A percentile compares a stretch with the other conserved stretches of the same genome.
phyloP scores from a whole-genome alignment of 2,113 vertebrate genomes.

The Erythrocercus mccallii region DNA sequence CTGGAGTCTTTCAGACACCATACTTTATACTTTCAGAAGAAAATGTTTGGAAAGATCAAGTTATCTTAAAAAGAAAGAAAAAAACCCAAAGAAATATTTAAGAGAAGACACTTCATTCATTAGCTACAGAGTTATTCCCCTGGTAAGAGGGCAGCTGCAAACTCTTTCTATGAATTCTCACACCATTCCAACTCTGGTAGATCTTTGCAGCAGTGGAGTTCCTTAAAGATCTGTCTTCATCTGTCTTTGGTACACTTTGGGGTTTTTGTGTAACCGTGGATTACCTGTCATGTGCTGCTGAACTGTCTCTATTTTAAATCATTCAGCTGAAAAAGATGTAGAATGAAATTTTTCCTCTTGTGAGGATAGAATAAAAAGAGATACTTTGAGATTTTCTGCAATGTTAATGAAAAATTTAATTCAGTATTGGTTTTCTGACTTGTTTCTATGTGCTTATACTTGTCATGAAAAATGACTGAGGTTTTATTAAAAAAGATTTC shows the following conservation, averaged over 20 bases:
- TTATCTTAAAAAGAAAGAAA: neutral
- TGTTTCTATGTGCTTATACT: neutral
- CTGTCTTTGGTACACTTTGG: neutral
- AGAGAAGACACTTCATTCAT: neutral
- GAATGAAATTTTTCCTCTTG: neutral
- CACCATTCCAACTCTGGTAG: neutral
- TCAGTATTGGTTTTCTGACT: slow-evolving; percentile 16
- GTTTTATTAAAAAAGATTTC: neutral
- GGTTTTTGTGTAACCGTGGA: neutral
- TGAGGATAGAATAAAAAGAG: neutral
- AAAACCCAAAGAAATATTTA: neutral
- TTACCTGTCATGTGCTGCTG: neutral
- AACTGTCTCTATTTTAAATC: neutral
- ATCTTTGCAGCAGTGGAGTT: neutral
- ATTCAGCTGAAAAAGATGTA: slow-evolving; percentile 4
- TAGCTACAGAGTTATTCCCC: neutral
- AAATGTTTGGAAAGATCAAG: neutral
- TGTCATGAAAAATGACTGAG: neutral
- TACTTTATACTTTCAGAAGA: neutral
- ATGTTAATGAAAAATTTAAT: neutral
- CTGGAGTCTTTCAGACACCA: neutral
- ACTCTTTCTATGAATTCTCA: neutral
- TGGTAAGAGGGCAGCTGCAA: neutral
- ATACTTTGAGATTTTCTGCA: neutral
- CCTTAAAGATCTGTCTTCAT: neutral